Percentiles rank a stretch among this genome's conserved stretches.
These are phyloP conservation scores for Leptinotarsa rubiginosa DNA, from an alignment of 2,888 invertebrate species.

Conservation along the genomic window DNA sequence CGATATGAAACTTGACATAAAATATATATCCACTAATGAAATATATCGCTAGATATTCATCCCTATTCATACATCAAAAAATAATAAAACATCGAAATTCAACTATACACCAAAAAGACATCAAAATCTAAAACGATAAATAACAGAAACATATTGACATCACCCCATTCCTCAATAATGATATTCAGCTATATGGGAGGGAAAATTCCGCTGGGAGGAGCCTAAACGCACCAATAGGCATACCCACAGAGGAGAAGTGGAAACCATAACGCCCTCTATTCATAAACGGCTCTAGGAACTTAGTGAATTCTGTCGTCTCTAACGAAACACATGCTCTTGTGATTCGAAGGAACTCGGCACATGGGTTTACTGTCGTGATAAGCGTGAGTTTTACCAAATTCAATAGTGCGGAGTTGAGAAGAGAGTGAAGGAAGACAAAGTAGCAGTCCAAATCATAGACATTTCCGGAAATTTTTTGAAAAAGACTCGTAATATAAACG, in stretches of 20 bases:
- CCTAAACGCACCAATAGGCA: constrained; percentile 54
- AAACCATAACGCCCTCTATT: constrained; percentile 46
- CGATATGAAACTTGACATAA: constrained; percentile 27
- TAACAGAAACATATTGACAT: constrained; percentile 65
- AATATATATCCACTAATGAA: constrained; percentile 45
- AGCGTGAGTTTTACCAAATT: constrained; percentile 1
- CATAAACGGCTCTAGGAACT: constrained; percentile 49
- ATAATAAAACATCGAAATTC: constrained; percentile 63
- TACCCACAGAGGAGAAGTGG: constrained; percentile 33
- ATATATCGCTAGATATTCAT: constrained; percentile 49
- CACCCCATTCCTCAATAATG: constrained; percentile 63
- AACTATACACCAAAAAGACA: constrained; percentile 60
- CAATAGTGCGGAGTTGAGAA: neutral
- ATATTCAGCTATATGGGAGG: constrained; percentile 59
- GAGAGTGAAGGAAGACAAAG: neutral
- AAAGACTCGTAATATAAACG: neutral
- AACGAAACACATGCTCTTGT: constrained; percentile 51
- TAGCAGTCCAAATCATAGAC: neutral
- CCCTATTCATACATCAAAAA: constrained; percentile 62
- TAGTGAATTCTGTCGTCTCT: constrained; percentile 60
- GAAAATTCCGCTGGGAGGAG: constrained; percentile 53
- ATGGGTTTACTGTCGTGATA: constrained; percentile 38
- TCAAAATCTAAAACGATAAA: constrained; percentile 62
- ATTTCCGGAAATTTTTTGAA: neutral
- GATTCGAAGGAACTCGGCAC: constrained; percentile 33